Conservation (phyloP, 1,140 invertebrate species). For the Drosophila sproati region DNA sequence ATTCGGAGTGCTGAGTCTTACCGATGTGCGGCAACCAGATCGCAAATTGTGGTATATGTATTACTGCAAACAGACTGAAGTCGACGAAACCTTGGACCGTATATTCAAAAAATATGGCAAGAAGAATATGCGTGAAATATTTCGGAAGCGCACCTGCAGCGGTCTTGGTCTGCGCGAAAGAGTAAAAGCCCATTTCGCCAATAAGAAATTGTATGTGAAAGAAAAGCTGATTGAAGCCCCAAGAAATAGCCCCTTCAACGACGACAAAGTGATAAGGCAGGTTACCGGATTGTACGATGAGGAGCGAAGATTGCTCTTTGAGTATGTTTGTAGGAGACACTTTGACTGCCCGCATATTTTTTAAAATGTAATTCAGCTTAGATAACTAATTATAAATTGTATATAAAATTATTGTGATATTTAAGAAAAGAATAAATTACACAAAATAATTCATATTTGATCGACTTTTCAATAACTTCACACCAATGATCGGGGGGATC, state of each 20-base stretch:
- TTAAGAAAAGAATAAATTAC: too few species aligned
- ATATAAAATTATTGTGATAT: too few species aligned
- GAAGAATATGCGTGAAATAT: conserved; percentile 66
- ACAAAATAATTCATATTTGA: too few species aligned
- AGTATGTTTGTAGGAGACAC: background rate
- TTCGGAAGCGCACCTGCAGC: conserved; percentile 57
- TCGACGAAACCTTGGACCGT: conserved; percentile 55
- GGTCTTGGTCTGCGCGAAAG: conserved; percentile 42
- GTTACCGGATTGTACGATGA: conserved; percentile 48
- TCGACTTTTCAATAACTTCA: too few species aligned
- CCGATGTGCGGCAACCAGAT: conserved; percentile 42
- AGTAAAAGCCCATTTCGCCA: conserved; percentile 59
- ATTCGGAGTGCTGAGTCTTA: conserved; percentile 61
- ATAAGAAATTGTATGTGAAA: conserved; percentile 54
- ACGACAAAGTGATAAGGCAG: conserved; percentile 49
- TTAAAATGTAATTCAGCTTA: too few species aligned
- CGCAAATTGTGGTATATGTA: conserved; percentile 65
- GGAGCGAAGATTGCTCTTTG: conserved; percentile 33
- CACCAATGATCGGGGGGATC: too few species aligned
- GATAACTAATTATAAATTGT: too few species aligned
- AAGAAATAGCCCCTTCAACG: conserved; percentile 56
- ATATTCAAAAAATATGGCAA: conserved; percentile 67
- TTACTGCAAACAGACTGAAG: conserved; percentile 41
- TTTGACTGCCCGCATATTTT: too few species aligned
- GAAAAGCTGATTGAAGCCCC: conserved; percentile 60